phyloP scores from a whole-genome alignment of 2,888 invertebrate species.

The Parnassius apollo region DNA sequence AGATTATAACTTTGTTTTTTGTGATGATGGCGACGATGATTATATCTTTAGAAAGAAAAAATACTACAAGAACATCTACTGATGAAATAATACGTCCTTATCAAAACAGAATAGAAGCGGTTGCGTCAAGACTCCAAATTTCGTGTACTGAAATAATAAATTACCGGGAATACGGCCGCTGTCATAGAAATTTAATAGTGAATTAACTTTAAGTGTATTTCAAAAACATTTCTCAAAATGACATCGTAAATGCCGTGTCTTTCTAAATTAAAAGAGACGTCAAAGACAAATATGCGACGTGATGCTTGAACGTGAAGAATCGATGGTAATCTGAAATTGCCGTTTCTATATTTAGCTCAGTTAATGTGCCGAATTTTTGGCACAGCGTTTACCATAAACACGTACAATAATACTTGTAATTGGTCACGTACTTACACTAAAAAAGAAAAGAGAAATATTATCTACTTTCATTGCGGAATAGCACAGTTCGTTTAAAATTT shows the following conservation, averaged over 20 bases:
- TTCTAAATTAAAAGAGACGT: slow-evolving; percentile 21
- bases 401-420: slow-evolving; percentile 33
- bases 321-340: slow-evolving; percentile 51
- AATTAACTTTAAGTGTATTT: slow-evolving; percentile 14
- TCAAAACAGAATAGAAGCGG: slow-evolving; percentile 4
- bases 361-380: slow-evolving; percentile 55
- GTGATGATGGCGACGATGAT: not conserved
- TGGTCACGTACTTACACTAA: not conserved
- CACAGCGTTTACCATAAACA: slow-evolving; percentile 39
- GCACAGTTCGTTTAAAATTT: no score
- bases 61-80: not conserved
- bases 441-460: slow-evolving; percentile 1
- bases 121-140: slow-evolving; percentile 8
- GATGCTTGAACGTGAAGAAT: slow-evolving; percentile 33
- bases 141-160: slow-evolving; percentile 13
- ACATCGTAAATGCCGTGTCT: slow-evolving; percentile 26
- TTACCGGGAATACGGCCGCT: slow-evolving; percentile 15
- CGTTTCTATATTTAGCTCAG: slow-evolving; percentile 47
- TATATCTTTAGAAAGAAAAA: not conserved
- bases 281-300: slow-evolving; percentile 36
- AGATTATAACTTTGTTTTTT: no score
- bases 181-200: slow-evolving; percentile 23
- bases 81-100: slow-evolving; percentile 2
- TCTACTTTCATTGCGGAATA: no score
- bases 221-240: slow-evolving; percentile 28